A percentile compares a stretch with the other conserved stretches of the same genome.
These are phyloP conservation scores for Clarias gariepinus DNA, from an alignment of 2,113 vertebrate species.

Conservation along the genomic window DNA sequence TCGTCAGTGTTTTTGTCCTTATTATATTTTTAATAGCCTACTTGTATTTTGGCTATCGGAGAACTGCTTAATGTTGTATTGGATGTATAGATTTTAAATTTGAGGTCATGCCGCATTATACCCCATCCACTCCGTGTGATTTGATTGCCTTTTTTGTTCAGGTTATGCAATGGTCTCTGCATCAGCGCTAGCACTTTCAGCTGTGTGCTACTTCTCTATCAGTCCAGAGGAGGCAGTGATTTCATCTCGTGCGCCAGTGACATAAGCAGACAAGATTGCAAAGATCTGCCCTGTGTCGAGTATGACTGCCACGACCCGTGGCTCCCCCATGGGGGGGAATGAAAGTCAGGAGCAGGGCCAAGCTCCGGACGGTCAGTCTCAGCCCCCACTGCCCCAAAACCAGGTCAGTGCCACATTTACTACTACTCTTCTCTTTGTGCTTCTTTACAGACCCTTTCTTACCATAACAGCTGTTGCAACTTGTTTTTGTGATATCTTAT, in stretches of 20 bases:
- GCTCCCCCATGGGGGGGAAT: slow-evolving; percentile 99
- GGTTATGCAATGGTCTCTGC: slow-evolving; percentile 99
- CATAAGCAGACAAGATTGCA: slow-evolving; percentile 99
- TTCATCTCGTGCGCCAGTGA: slow-evolving; percentile 93
- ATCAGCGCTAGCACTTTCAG: slow-evolving; percentile 92
- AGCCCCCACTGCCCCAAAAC: slow-evolving; percentile 97
- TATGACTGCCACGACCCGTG: slow-evolving; percentile 99
- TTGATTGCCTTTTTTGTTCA: slow-evolving; percentile 58
- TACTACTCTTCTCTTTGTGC: not conserved
- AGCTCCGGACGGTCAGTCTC: slow-evolving; percentile 98
- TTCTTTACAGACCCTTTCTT: not conserved
- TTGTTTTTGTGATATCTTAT: not conserved
- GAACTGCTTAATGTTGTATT: not conserved
- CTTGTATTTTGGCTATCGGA: not conserved
- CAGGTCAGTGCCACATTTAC: slow-evolving; percentile 77
- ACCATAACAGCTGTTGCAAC: not conserved
- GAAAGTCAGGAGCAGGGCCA: slow-evolving; percentile 98
- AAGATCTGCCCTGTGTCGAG: slow-evolving; percentile 99
- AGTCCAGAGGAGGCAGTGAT: slow-evolving; percentile 96
- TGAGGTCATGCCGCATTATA: not conserved
- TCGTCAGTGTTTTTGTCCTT: not conserved
- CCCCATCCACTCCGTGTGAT: slow-evolving; percentile 11
- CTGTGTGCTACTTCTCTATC: slow-evolving; percentile 88
- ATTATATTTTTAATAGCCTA: not conserved
- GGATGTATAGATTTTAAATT: not conserved